Percentiles rank a stretch among this genome's conserved stretches.
Evolutionary conservation across 2,888 invertebrate species (phyloP).

Genomic region (Apamea monoglypha): DNA sequence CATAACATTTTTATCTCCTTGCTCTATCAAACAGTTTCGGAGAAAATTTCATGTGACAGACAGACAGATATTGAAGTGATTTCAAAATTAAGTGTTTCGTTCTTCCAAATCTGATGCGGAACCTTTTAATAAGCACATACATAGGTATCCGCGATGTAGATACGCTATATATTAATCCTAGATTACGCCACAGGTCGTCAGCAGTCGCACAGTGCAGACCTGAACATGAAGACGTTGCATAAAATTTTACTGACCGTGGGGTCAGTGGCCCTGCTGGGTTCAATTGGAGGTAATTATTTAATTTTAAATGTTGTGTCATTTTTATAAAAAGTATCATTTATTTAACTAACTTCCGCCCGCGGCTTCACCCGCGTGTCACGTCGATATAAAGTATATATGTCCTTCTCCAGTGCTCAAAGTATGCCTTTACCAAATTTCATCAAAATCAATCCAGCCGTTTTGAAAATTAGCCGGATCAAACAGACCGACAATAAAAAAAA

Average conservation of each 20-base stretch:
- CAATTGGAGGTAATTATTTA: conserved; percentile 76
- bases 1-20: neutral
- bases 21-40: neutral
- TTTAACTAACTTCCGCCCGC: neutral
- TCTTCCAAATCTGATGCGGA: conserved; percentile 28
- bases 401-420: neutral
- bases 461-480: neutral
- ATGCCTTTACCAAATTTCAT: neutral
- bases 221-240: conserved; percentile 72
- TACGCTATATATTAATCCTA: conserved; percentile 34
- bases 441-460: neutral
- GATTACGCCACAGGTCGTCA: conserved; percentile 32
- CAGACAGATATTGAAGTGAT: neutral
- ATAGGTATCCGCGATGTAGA: conserved; percentile 13
- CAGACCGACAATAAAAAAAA: neutral
- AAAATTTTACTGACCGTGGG: conserved; percentile 70
- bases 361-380: neutral
- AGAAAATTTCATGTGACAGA: neutral
- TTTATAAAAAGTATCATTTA: neutral
- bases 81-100: neutral
- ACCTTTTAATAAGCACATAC: conserved; percentile 9
- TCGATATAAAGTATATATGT: neutral
- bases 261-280: conserved; percentile 73
- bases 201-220: conserved; percentile 35
- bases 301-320: neutral